Evolutionary conservation across 2,113 vertebrate species (phyloP).

Genomic region (Hylia prasina): DNA sequence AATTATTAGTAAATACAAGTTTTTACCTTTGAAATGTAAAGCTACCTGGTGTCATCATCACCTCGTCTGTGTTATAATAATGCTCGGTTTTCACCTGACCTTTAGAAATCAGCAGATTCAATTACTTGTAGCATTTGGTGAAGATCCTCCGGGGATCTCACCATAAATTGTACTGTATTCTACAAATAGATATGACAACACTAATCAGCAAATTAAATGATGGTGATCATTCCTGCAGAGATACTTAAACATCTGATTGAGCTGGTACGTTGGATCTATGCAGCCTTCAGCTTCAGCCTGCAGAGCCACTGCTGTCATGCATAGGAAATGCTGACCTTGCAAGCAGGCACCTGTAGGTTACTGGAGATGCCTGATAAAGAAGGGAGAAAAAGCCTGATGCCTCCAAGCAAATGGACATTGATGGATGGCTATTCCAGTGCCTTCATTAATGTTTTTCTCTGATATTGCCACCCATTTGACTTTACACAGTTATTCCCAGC

Average conservation of each 20-base stretch:
- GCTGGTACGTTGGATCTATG: neutral
- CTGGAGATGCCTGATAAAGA: neutral
- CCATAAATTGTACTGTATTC: conserved; percentile 35
- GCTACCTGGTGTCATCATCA: neutral
- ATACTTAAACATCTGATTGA: conserved; percentile 35
- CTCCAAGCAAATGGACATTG: neutral
- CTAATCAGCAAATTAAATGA: conserved; percentile 56
- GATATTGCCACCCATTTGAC: neutral
- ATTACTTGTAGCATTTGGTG: conserved; percentile 46
- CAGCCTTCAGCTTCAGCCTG: neutral
- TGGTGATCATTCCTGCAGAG: conserved; percentile 32
- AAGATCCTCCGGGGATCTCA: conserved; percentile 31
- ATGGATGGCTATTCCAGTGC: neutral
- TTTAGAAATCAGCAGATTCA: conserved; percentile 55
- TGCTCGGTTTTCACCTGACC: neutral
- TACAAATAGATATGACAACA: conserved; percentile 49
- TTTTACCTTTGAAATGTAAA: neutral
- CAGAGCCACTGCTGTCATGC: neutral
- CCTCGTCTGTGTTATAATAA: neutral
- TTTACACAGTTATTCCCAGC: neutral
- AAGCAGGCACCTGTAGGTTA: neutral
- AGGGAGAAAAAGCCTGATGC: neutral
- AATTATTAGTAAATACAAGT: neutral
- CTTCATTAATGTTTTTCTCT: neutral
- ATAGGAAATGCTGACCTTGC: conserved; percentile 31